phyloP scores from a whole-genome alignment of 2,797 vertebrate genomes.

The Mycteria americana region DNA sequence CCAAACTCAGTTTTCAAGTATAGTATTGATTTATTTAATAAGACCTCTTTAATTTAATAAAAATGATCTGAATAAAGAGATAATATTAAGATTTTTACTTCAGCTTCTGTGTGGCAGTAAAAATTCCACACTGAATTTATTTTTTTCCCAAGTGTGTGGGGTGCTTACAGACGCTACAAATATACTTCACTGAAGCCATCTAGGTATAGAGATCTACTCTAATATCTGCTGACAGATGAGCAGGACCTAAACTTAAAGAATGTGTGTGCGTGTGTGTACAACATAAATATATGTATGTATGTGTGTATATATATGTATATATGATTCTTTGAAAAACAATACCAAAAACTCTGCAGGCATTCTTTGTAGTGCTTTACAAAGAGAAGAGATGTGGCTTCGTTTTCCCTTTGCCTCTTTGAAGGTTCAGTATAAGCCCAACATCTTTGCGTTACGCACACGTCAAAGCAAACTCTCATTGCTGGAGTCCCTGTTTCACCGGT shows the following conservation, averaged over 20 bases:
- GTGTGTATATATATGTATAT: too few relatives aligned
- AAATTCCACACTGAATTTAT: background rate
- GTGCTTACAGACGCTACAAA: background rate
- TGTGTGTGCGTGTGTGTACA: accelerated
- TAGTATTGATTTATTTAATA: background rate
- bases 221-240: background rate
- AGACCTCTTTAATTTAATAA: background rate
- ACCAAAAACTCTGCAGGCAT: background rate
- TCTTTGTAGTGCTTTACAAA: background rate
- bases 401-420: background rate
- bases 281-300: accelerated
- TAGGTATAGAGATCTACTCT: background rate
- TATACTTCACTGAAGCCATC: background rate
- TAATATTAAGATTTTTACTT: background rate
- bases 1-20: background rate
- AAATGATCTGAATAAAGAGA: background rate
- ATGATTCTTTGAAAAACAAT: background rate
- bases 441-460: accelerated
- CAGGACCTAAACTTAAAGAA: background rate
- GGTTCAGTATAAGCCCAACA: background rate
- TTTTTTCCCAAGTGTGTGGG: accelerated
- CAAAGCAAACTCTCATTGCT: background rate
- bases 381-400: background rate
- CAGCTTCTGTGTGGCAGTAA: background rate
- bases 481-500: accelerated